A percentile compares a stretch with the other conserved stretches of the same genome.
These are phyloP conservation scores for Drosophila subpulchrella DNA, from an alignment of 1,140 invertebrate genomes.

Conservation along the genomic window DNA sequence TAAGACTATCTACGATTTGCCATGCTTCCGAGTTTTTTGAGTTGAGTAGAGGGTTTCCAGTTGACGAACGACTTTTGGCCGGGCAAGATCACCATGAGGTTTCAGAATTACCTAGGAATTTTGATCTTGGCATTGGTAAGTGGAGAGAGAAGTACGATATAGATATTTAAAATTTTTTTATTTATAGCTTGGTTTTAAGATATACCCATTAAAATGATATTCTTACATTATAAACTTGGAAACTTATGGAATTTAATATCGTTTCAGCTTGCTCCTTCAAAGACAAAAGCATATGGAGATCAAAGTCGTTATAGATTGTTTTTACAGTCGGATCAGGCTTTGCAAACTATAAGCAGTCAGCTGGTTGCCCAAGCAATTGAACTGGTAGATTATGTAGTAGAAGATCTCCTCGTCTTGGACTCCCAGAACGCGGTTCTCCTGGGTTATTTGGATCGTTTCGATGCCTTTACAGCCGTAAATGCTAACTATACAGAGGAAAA, in stretches of 20 bases:
- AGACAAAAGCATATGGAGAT: slow-evolving; percentile 38
- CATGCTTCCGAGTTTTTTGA: slow-evolving; percentile 24
- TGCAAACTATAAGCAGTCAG: slow-evolving; percentile 41
- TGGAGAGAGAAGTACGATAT: not conserved
- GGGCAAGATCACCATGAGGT: slow-evolving; percentile 32
- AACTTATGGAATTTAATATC: no score
- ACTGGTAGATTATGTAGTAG: slow-evolving; percentile 59
- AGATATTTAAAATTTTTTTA: no score
- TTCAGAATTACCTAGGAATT: not conserved
- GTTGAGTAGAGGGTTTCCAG: slow-evolving; percentile 24
- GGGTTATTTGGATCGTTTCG: slow-evolving; percentile 46
- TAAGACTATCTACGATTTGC: slow-evolving; percentile 31
- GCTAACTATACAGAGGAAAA: slow-evolving; percentile 36
- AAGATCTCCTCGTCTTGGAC: slow-evolving; percentile 61
- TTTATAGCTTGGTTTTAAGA: no score
- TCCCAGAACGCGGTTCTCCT: slow-evolving; percentile 51
- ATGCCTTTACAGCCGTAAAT: slow-evolving; percentile 34
- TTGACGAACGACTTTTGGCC: slow-evolving; percentile 48
- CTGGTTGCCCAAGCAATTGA: slow-evolving; percentile 50
- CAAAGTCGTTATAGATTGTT: slow-evolving; percentile 43
- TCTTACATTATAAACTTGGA: not conserved
- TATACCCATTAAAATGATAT: not conserved
- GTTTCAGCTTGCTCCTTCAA: not conserved
- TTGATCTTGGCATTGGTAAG: slow-evolving; percentile 12
- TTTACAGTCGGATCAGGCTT: slow-evolving; percentile 51